Conservation (phyloP, 2,797 vertebrate species). For the Sebastes variabilis region DNA sequence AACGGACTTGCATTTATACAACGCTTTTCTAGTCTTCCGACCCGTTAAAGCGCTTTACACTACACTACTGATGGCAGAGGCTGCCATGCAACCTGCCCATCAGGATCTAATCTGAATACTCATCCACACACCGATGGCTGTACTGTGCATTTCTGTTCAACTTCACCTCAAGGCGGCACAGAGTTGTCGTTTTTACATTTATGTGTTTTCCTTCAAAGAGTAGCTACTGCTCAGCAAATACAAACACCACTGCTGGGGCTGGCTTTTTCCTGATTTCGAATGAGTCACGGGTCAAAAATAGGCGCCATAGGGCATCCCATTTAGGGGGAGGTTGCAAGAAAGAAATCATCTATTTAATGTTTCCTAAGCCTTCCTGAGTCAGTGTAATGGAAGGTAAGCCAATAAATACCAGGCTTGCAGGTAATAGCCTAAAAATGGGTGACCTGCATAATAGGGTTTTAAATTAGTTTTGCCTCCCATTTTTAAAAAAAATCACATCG, state of each 20-base stretch:
- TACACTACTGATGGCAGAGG: no score
- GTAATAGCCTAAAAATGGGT: background rate
- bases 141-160: no score
- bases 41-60: no score
- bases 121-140: no score
- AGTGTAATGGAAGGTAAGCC: slow-evolving; percentile 1
- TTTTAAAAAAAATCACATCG: background rate
- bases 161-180: background rate
- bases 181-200: background rate
- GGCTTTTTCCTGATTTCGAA: background rate
- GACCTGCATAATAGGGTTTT: background rate
- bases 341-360: background rate
- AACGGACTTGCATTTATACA: no score
- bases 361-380: background rate
- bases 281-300: background rate
- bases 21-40: no score
- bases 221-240: background rate
- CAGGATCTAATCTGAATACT: no score
- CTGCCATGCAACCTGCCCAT: no score
- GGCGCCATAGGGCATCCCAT: background rate
- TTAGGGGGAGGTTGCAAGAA: background rate
- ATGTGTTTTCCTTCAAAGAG: background rate
- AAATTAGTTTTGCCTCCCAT: background rate
- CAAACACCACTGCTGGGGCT: background rate
- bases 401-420: background rate